Evolutionary conservation across 2,113 vertebrate genomes (phyloP).

Genomic region (Microcebus tavaratra): DNA sequence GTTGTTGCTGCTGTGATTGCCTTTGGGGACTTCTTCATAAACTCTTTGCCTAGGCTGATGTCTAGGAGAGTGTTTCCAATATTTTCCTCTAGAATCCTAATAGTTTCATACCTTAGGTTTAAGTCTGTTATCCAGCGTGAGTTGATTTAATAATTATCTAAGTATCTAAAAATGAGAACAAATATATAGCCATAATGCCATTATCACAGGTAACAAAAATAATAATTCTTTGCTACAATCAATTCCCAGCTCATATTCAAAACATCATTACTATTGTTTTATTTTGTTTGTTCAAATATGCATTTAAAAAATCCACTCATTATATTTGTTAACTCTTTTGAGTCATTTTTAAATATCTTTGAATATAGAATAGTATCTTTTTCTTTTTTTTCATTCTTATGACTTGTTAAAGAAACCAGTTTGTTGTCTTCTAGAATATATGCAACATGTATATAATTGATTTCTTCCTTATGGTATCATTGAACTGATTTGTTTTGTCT

Average conservation of each 20-base stretch:
- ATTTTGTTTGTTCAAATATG: not conserved
- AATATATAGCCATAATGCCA: not conserved
- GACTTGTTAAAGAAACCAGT: not conserved
- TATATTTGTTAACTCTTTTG: not conserved
- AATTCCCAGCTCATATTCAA: not conserved
- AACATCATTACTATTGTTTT: not conserved
- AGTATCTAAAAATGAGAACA: not conserved
- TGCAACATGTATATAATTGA: not conserved
- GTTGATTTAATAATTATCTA: too few relatives aligned
- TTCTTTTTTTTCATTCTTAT: slow-evolving; percentile 1
- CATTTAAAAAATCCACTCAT: not conserved
- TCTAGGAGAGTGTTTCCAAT: too few relatives aligned
- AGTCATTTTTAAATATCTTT: not conserved
- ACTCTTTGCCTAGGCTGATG: too few relatives aligned
- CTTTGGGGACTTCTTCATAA: too few relatives aligned
- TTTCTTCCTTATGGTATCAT: not conserved
- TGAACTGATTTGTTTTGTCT: not conserved
- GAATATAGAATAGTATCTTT: not conserved
- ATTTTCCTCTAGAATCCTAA: too few relatives aligned
- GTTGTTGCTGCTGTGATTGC: too few relatives aligned
- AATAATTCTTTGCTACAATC: not conserved
- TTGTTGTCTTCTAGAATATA: not conserved
- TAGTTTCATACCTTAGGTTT: too few relatives aligned
- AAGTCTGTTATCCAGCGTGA: too few relatives aligned
- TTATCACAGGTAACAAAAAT: not conserved